Conservation (phyloP, 2,797 vertebrate species). For the Psittacula echo region DNA sequence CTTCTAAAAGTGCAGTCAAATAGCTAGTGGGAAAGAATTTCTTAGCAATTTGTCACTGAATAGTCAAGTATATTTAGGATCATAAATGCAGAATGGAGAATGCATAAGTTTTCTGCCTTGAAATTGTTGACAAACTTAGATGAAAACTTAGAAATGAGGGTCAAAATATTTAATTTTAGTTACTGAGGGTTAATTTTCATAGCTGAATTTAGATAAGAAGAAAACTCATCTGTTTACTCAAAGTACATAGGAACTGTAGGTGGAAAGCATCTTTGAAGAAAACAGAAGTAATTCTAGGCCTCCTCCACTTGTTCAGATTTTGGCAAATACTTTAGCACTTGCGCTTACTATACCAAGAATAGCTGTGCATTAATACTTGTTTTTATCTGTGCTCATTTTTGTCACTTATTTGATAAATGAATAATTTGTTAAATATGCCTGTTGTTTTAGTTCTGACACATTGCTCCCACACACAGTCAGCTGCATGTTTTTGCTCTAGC, state of each 20-base stretch:
- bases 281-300: background rate
- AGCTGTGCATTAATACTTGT: background rate
- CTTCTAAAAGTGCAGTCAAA: background rate
- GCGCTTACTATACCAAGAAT: background rate
- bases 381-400: background rate
- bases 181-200: background rate
- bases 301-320: background rate
- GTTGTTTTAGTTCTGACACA: background rate
- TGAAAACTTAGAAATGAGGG: background rate
- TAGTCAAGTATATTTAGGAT: background rate
- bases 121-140: background rate
- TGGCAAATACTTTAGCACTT: background rate
- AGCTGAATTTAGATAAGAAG: background rate
- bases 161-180: background rate
- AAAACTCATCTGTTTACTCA: background rate
- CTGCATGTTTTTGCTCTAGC: background rate
- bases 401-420: background rate
- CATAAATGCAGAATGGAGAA: background rate
- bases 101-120: background rate
- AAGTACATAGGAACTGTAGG: background rate
- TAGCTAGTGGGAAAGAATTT: background rate
- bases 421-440: background rate
- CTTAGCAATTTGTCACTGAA: background rate
- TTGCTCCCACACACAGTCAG: background rate
- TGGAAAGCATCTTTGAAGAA: background rate